Conservation (phyloP, 1,140 invertebrate genomes). For the Drosophila ambigua region DNA sequence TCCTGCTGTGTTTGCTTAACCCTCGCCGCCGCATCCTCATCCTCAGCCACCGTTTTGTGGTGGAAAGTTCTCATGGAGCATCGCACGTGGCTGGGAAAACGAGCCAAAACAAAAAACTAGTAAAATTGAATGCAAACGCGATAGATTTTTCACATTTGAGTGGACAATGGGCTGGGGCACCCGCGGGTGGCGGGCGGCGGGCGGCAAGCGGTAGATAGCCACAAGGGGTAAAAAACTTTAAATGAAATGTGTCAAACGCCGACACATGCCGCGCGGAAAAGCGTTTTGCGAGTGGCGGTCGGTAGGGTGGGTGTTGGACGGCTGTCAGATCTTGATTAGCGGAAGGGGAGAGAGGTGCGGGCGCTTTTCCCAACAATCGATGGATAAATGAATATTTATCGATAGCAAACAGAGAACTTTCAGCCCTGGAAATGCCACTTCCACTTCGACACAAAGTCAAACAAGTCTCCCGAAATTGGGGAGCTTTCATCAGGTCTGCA, state of each 20-base stretch:
- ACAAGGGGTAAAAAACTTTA: slow-evolving; percentile 42
- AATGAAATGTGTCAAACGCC: slow-evolving; percentile 75
- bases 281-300: slow-evolving; percentile 8
- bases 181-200: background rate
- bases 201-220: background rate
- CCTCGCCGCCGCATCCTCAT: slow-evolving; percentile 11
- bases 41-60: slow-evolving; percentile 1
- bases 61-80: slow-evolving; percentile 8
- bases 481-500: slow-evolving; percentile 7
- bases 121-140: slow-evolving; percentile 63
- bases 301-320: slow-evolving; percentile 4
- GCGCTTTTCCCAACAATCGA: slow-evolving; percentile 19
- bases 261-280: slow-evolving; percentile 48
- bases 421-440: slow-evolving; percentile 31
- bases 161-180: slow-evolving; percentile 50
- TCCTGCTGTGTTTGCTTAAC: slow-evolving; percentile 64
- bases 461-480: slow-evolving; percentile 29
- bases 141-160: slow-evolving; percentile 62
- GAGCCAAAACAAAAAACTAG: slow-evolving; percentile 30
- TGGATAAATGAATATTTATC: slow-evolving; percentile 49
- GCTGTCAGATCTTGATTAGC: background rate
- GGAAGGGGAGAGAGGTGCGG: background rate
- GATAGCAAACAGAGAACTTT: slow-evolving; percentile 39
- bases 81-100: slow-evolving; percentile 60
- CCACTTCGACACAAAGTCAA: slow-evolving; percentile 47